These are phyloP conservation scores for Bugula neritina DNA, from an alignment of 2,888 invertebrate species.

Conservation along the genomic window DNA sequence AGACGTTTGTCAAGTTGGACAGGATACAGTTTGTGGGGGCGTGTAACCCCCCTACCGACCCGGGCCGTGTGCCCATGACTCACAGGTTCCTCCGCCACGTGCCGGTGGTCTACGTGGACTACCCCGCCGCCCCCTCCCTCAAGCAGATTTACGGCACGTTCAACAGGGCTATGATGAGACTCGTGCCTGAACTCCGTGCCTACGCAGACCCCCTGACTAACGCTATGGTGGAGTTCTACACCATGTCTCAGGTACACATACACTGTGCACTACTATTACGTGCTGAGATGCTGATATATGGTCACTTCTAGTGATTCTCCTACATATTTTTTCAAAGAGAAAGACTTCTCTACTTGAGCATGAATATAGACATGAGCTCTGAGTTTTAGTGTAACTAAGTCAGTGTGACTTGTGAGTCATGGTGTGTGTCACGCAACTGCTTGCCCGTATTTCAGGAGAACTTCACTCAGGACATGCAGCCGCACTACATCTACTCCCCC, in stretches of 20 bases:
- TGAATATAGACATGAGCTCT: no score
- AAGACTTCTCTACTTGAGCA: no score
- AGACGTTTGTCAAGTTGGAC: constrained; percentile 93
- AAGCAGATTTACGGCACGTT: constrained; percentile 97
- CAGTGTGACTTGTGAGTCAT: no score
- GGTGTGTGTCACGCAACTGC: no score
- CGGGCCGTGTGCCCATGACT: constrained; percentile 90
- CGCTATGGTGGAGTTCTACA: constrained; percentile 98
- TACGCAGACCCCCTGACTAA: constrained; percentile 94
- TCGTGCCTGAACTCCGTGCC: constrained; percentile 82
- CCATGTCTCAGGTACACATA: constrained; percentile 70
- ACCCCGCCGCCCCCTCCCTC: constrained; percentile 93
- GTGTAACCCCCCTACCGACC: constrained; percentile 99
- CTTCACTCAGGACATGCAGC: constrained; percentile 99
- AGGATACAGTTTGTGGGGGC: constrained; percentile 99
- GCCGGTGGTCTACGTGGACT: constrained; percentile 97
- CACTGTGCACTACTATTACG: background rate
- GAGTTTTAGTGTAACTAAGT: no score
- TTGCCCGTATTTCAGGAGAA: no score
- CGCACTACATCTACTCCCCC: constrained; percentile 98
- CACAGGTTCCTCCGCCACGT: constrained; percentile 80
- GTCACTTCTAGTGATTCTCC: no score
- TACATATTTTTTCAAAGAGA: no score
- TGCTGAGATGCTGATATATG: no score
- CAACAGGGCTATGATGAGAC: constrained; percentile 91